Percentiles rank a stretch among this genome's conserved stretches.
Conservation (phyloP, 2,888 invertebrate genomes). For the Microchrysa polita region DNA sequence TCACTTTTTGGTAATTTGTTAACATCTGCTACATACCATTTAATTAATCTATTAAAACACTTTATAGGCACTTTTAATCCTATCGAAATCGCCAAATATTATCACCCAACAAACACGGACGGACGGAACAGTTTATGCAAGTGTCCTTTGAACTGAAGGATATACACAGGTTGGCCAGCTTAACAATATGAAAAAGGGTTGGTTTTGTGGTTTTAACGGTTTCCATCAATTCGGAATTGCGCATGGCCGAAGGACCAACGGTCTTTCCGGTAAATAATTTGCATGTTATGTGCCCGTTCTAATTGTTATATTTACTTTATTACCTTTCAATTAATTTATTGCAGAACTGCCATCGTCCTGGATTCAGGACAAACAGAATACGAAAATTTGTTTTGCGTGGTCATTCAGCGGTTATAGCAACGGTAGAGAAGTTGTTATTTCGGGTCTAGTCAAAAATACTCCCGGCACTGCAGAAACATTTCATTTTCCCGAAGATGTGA, state of each 20-base stretch:
- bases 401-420: slow-evolving; percentile 57
- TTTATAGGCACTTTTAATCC: background rate
- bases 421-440: slow-evolving; percentile 52
- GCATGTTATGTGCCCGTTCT: too few species aligned
- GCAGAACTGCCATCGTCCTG: slow-evolving; percentile 2
- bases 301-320: slow-evolving; percentile 20
- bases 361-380: background rate
- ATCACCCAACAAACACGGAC: background rate
- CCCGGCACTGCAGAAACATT: slow-evolving; percentile 51
- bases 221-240: slow-evolving; percentile 58
- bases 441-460: slow-evolving; percentile 54
- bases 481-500: slow-evolving; percentile 53
- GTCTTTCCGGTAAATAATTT: slow-evolving; percentile 13
- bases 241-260: slow-evolving; percentile 46
- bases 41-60: too few species aligned
- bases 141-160: slow-evolving; percentile 8
- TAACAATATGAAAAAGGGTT: slow-evolving; percentile 32
- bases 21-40: too few species aligned
- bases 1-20: too few species aligned
- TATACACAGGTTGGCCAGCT: slow-evolving; percentile 17
- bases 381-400: slow-evolving; percentile 55
- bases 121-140: background rate
- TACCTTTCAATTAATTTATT: slow-evolving; percentile 45
- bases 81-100: background rate
- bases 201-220: slow-evolving; percentile 61